These are phyloP conservation scores for Neodiprion pinetum DNA, from an alignment of 1,140 invertebrate species.

Conservation along the genomic window DNA sequence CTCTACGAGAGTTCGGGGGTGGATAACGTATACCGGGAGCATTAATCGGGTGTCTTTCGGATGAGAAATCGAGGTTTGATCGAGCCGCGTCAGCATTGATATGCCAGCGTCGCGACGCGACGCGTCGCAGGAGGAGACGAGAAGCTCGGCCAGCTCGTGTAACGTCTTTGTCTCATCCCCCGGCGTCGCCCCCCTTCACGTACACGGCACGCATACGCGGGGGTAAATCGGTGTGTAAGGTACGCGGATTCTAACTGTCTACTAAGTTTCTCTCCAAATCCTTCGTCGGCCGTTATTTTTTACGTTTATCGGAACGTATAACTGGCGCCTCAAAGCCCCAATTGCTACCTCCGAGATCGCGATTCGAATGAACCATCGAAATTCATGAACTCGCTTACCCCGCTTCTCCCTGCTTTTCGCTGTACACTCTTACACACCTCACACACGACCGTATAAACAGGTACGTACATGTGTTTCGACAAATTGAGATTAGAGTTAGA, in stretches of 20 bases:
- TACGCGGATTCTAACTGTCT: not conserved
- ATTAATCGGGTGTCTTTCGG: not conserved
- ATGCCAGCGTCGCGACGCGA: not conserved
- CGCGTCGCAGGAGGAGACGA: not conserved
- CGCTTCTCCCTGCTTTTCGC: too few relatives aligned
- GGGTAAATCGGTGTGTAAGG: not conserved
- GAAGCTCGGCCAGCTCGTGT: not conserved
- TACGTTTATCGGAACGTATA: conserved; percentile 1
- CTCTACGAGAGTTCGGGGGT: too few relatives aligned
- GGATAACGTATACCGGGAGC: not conserved
- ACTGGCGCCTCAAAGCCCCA: not conserved
- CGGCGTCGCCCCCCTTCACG: not conserved
- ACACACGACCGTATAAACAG: too few relatives aligned
- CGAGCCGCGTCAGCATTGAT: not conserved
- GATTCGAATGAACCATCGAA: conserved; percentile 4
- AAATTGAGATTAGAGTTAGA: too few relatives aligned
- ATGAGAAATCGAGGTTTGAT: not conserved
- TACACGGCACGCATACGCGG: not conserved
- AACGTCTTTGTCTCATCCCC: not conserved
- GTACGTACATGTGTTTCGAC: too few relatives aligned
- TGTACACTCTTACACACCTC: too few relatives aligned
- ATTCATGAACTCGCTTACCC: not conserved
- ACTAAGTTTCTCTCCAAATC: conserved; percentile 3
- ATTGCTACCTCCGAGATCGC: not conserved
- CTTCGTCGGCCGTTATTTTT: not conserved